phyloP scores from a whole-genome alignment of 2,113 vertebrate species.

The Kryptolebias marmoratus region DNA sequence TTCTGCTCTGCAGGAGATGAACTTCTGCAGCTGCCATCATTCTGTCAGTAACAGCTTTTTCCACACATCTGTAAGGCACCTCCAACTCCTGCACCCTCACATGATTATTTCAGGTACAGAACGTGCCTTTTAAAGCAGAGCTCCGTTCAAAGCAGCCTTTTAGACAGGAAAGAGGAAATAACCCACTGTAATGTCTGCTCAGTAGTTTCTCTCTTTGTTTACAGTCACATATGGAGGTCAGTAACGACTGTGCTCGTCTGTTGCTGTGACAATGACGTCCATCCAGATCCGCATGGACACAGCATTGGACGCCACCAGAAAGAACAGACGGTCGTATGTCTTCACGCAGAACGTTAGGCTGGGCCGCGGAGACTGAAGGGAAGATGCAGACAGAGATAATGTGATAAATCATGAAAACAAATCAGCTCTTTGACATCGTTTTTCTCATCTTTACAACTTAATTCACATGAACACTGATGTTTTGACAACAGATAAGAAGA shows the following conservation, averaged over 20 bases:
- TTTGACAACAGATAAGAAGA: neutral
- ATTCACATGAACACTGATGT: neutral
- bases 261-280: slow-evolving; percentile 90
- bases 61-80: neutral
- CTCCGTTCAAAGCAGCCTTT: neutral
- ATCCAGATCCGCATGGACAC: slow-evolving; percentile 95
- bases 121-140: slow-evolving; percentile 2
- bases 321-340: slow-evolving; percentile 92
- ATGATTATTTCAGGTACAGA: neutral
- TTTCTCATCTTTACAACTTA: neutral
- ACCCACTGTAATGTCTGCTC: neutral
- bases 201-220: neutral
- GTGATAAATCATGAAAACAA: neutral
- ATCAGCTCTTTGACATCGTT: neutral
- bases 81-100: neutral
- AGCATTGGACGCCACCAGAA: slow-evolving; percentile 85
- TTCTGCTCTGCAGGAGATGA: slow-evolving; percentile 24
- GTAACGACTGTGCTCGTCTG: slow-evolving; percentile 87
- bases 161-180: neutral
- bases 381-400: neutral
- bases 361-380: slow-evolving; percentile 85
- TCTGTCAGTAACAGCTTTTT: slow-evolving; percentile 45
- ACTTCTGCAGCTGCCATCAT: neutral
- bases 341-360: slow-evolving; percentile 92
- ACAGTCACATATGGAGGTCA: slow-evolving; percentile 64